Conservation (phyloP, 2,888 invertebrate species). For the Rapana venosa region DNA sequence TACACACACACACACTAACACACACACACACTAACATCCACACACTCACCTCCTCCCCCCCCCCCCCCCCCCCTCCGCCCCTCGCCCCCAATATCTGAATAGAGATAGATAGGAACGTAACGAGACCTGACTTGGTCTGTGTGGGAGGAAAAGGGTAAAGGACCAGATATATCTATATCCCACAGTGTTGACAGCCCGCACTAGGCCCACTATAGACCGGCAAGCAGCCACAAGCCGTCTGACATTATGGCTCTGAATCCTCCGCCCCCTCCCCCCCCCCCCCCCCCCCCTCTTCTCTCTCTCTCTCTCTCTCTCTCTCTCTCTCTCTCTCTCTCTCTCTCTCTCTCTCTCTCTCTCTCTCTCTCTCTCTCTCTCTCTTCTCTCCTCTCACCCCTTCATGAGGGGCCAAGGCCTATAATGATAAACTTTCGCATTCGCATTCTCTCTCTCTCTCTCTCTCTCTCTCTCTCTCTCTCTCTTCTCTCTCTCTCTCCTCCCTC, state of each 20-base stretch:
- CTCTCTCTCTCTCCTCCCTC: neutral
- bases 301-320: neutral
- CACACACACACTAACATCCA: neutral
- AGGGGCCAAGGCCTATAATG: no score
- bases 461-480: neutral
- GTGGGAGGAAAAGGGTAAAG: no score
- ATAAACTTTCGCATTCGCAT: neutral
- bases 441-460: neutral
- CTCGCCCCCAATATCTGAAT: neutral
- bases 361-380: neutral
- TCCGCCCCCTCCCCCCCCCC: neutral
- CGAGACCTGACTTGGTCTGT: no score
- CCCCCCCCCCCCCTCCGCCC: neutral
- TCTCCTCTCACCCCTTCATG: no score
- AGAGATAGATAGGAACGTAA: neutral
- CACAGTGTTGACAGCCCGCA: no score
- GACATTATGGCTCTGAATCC: neutral
- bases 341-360: neutral
- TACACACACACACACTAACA: neutral
- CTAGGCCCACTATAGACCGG: no score
- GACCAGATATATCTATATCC: no score
- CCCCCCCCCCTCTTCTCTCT: neutral
- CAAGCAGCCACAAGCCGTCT: no score
- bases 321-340: neutral
- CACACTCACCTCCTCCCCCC: neutral